Evolutionary conservation across 2,797 vertebrate genomes (phyloP).

Genomic region (Helicolenus hilgendorfi): DNA sequence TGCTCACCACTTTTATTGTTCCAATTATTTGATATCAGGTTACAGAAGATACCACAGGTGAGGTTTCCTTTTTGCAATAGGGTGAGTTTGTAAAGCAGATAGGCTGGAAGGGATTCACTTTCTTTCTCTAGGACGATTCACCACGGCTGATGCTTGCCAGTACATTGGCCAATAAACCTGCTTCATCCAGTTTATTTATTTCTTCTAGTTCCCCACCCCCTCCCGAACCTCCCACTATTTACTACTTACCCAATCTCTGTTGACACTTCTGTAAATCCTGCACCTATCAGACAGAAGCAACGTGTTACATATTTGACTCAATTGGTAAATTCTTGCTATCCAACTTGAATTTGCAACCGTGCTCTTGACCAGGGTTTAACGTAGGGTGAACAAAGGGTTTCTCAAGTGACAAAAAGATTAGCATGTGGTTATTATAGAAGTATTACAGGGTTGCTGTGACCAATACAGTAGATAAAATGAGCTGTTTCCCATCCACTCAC

Average conservation of each 20-base stretch:
- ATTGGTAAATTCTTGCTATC: neutral
- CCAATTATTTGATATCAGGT: constrained; percentile 33
- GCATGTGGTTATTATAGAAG: neutral
- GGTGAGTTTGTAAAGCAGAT: constrained; percentile 20
- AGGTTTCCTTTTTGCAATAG: neutral
- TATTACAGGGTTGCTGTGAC: neutral
- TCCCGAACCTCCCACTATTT: neutral
- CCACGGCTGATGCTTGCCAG: neutral
- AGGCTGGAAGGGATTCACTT: neutral
- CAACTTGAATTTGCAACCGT: neutral
- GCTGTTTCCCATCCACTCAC: neutral
- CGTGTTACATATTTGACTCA: neutral
- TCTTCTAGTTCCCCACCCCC: neutral
- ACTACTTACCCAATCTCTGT: neutral
- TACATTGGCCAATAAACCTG: neutral
- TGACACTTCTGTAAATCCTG: neutral
- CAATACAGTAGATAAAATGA: neutral
- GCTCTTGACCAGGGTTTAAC: neutral
- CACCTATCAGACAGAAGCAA: neutral
- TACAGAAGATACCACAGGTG: neutral
- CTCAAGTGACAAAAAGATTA: neutral
- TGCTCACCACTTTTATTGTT: constrained; percentile 26
- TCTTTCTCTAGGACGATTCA: neutral
- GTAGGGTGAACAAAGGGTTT: neutral
- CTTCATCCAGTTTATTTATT: neutral